phyloP scores from a whole-genome alignment of 1,140 invertebrate genomes.

The Galendromus occidentalis region DNA sequence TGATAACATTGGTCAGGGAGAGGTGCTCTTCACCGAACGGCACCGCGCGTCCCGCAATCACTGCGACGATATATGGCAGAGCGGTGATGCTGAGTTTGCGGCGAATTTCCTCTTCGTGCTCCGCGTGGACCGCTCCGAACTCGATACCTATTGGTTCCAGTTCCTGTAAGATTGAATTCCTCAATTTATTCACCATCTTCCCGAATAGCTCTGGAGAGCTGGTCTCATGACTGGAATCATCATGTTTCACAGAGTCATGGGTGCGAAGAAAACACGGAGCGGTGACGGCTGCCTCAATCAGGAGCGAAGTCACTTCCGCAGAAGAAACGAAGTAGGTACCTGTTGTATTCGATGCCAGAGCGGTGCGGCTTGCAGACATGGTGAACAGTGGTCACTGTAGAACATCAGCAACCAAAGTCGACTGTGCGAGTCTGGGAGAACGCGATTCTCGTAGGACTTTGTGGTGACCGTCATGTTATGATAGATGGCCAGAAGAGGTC shows the following conservation, averaged over 20 bases:
- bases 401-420: conserved; percentile 64
- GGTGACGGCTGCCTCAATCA: too few relatives aligned
- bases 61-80: conserved; percentile 56
- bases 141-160: conserved; percentile 45
- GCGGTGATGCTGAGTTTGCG: conserved; percentile 51
- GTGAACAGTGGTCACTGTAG: conserved; percentile 80
- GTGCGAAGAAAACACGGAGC: too few relatives aligned
- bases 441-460: conserved; percentile 58
- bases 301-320: too few relatives aligned
- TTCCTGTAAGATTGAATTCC: conserved; percentile 45
- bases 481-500: neutral
- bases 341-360: conserved; percentile 40
- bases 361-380: conserved; percentile 60
- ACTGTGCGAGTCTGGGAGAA: conserved; percentile 55
- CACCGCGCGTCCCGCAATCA: conserved; percentile 55
- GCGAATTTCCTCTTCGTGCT: conserved; percentile 49
- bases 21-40: conserved; percentile 55
- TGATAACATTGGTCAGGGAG: conserved; percentile 54
- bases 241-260: too few relatives aligned
- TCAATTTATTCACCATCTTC: neutral
- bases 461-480: conserved; percentile 10
- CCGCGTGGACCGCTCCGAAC: conserved; percentile 56
- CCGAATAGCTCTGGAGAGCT: too few relatives aligned
- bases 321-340: too few relatives aligned
- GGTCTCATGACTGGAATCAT: too few relatives aligned